These are phyloP conservation scores for Gymnodraco acuticeps DNA, from an alignment of 2,797 vertebrate genomes.

Conservation along the genomic window DNA sequence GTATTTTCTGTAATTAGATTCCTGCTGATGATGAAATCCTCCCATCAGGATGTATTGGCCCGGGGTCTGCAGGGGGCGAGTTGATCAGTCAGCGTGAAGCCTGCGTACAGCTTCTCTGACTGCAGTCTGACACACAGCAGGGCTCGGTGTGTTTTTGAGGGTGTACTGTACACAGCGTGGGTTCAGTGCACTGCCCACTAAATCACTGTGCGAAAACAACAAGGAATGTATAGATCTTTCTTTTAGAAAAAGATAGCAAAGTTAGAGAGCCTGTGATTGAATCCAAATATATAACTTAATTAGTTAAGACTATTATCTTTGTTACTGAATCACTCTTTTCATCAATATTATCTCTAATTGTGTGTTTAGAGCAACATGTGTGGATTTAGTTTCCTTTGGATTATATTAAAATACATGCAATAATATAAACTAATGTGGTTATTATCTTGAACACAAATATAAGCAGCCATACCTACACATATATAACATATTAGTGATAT, in stretches of 20 bases:
- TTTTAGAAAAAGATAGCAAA: neutral
- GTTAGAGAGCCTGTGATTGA: neutral
- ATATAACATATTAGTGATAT: no score
- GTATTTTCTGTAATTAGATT: slow-evolving; percentile 42
- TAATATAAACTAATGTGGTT: neutral
- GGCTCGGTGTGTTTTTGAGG: slow-evolving; percentile 8
- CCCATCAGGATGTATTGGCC: slow-evolving; percentile 22
- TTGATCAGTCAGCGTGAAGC: slow-evolving; percentile 48
- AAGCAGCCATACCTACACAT: no score
- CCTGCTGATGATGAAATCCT: slow-evolving; percentile 45
- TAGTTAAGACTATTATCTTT: slow-evolving; percentile 4
- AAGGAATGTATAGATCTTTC: slow-evolving; percentile 14
- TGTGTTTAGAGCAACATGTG: neutral
- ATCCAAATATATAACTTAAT: neutral
- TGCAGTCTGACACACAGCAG: slow-evolving; percentile 31
- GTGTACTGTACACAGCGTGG: slow-evolving; percentile 30
- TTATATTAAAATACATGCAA: slow-evolving; percentile 30
- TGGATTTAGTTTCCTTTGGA: slow-evolving; percentile 9
- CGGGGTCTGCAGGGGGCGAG: slow-evolving; percentile 44
- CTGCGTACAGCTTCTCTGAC: slow-evolving; percentile 24
- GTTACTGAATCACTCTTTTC: slow-evolving; percentile 8
- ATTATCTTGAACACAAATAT: slow-evolving; percentile 33
- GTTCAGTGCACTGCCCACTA: slow-evolving; percentile 21
- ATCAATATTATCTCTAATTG: neutral
- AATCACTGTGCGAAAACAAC: slow-evolving; percentile 15